These are phyloP conservation scores for Rhodophaea formosa DNA, from an alignment of 2,888 invertebrate genomes.

Conservation along the genomic window DNA sequence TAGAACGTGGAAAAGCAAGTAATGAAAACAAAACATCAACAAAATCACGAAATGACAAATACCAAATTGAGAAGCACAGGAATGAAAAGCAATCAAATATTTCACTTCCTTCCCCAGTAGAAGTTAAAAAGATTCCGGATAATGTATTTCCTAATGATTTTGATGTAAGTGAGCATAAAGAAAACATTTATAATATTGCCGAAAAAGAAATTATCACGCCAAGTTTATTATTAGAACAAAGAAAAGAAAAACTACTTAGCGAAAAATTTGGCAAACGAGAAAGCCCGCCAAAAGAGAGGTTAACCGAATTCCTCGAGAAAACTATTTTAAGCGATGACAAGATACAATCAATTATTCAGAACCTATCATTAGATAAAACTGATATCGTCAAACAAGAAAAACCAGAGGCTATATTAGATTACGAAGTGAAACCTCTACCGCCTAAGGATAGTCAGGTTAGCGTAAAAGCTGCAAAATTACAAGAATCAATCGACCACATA, in stretches of 20 bases:
- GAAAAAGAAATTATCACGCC: slow-evolving; percentile 38
- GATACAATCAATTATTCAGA: slow-evolving; percentile 71
- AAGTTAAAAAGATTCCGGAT: background rate
- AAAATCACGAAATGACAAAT: slow-evolving; percentile 8
- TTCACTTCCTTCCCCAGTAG: background rate
- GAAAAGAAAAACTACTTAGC: slow-evolving; percentile 36
- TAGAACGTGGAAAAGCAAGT: slow-evolving; percentile 7
- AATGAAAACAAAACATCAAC: background rate
- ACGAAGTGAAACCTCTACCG: slow-evolving; percentile 33
- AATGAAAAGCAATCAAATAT: background rate
- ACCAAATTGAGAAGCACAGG: slow-evolving; percentile 5
- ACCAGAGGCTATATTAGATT: slow-evolving; percentile 31
- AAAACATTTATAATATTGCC: slow-evolving; percentile 6
- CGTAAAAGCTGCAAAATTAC: slow-evolving; percentile 45
- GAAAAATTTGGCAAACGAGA: slow-evolving; percentile 51
- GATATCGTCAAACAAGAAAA: slow-evolving; percentile 40
- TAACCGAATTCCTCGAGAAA: slow-evolving; percentile 71
- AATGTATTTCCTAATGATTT: slow-evolving; percentile 2
- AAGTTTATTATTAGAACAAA: slow-evolving; percentile 43
- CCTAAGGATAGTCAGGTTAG: slow-evolving; percentile 39
- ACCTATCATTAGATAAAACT: slow-evolving; percentile 61
- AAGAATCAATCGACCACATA: slow-evolving; percentile 51
- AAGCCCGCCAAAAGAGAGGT: slow-evolving; percentile 70
- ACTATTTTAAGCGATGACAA: slow-evolving; percentile 71
- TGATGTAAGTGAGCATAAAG: slow-evolving; percentile 6